Evolutionary conservation across 2,113 vertebrate species (phyloP), one percentile per base, ranked within the genome.

Genomic region (Diglossa brunneiventris): DNA sequence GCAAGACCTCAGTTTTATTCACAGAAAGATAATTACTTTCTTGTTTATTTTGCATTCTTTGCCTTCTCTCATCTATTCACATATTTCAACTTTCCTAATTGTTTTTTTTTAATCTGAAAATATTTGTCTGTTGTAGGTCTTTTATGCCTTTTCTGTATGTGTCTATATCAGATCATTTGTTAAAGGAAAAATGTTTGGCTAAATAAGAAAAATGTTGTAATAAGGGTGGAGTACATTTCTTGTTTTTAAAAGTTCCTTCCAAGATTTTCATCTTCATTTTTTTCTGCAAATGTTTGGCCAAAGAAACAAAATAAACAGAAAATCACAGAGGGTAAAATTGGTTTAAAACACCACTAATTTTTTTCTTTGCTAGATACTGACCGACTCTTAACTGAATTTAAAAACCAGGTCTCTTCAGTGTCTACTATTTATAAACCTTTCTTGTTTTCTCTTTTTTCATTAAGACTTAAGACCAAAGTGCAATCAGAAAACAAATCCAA

Each of bases 241-340:
- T 96, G 77, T 87, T 97, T 96, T 96, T 70, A 90, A 82, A 94
- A 96, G 92, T 83, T 95, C 73, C 64, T 96, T 97, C 95, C 95
- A 97, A 97, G 68, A 96, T 96, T 87, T 92, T 96, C 75, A 64
- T 97, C 81, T 96, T 96, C 75, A 80, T 63, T 97, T 97, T 96
- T 96, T 93, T 82, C 85, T 97, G 80, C 90, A 97, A 96, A 91
- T 94, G 50, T 96, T 96, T 89, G 96, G 69, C 77, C 90, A 87
- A 92, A 97, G 68, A 94, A 97, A 96, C 53, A 94, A 97, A 97
- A 93, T 82, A 97, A 97, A 94, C 78, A 96, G 83, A 96, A 92
- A 75, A 63, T 93, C 83, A 92, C 87, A 82, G 87, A 70, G 70
- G 68, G 69, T 52, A 67, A 95, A 68, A 85, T 5, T 83, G 76